A percentile compares a stretch with the other conserved stretches of the same genome.
Conservation (phyloP, 1,140 invertebrate species). For the Aphelinus atriplicis region DNA sequence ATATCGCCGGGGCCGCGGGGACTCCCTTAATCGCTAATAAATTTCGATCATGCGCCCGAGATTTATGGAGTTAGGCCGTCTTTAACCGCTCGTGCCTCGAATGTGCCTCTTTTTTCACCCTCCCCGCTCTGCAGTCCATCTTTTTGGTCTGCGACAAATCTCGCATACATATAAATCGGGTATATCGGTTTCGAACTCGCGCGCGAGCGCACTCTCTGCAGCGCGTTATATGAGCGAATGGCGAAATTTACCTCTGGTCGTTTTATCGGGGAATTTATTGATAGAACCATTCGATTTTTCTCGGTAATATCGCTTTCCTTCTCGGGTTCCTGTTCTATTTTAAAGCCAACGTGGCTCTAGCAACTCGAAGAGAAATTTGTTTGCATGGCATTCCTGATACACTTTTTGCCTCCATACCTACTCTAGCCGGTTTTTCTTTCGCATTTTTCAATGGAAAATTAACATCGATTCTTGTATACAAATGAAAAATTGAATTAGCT, state of each 20-base stretch:
- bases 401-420: no score
- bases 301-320: background rate
- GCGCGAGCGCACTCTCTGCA: no score
- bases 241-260: no score
- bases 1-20: slow-evolving; percentile 47
- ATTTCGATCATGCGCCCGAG: slow-evolving; percentile 53
- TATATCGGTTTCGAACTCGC: no score
- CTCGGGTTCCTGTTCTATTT: no score
- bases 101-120: background rate
- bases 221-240: no score
- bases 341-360: background rate
- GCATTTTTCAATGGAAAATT: no score
- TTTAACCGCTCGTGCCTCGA: background rate
- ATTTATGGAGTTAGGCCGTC: slow-evolving; percentile 50
- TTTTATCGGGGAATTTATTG: no score
- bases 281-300: background rate
- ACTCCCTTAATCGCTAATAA: slow-evolving; percentile 53
- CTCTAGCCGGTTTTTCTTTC: no score
- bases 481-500: no score
- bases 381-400: background rate
- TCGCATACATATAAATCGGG: no score
- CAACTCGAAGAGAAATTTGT: slow-evolving; percentile 15
- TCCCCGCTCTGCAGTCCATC: background rate
- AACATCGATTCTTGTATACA: no score
- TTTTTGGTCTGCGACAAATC: background rate